Evolutionary conservation across 1,140 invertebrate genomes (phyloP).

Genomic region (Penaeus vannamei): DNA sequence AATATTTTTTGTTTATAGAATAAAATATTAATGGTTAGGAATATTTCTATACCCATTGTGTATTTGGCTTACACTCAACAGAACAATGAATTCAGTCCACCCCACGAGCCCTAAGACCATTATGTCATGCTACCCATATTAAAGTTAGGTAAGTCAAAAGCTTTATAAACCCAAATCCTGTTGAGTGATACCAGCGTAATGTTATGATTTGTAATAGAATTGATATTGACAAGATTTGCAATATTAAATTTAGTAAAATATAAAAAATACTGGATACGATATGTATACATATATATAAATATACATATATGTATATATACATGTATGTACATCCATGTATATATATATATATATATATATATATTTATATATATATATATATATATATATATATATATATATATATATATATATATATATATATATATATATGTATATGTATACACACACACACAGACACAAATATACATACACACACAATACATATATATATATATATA

Average conservation of each 20-base stretch:
- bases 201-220: not conserved
- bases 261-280: not conserved
- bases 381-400: not conserved
- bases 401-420: constrained; percentile 18
- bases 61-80: too few species aligned
- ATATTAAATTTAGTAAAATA: not conserved
- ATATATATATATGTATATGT: not conserved
- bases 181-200: not conserved
- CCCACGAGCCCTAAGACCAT: too few species aligned
- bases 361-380: not conserved
- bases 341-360: not conserved
- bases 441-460: not conserved
- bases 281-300: not conserved
- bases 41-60: too few species aligned
- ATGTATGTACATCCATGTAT: too few species aligned
- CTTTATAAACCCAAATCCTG: not conserved
- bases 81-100: too few species aligned
- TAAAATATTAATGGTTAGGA: too few species aligned
- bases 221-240: not conserved
- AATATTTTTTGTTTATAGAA: too few species aligned
- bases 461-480: too few species aligned
- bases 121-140: too few species aligned
- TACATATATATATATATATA: constrained; percentile 16
- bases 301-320: too few species aligned
- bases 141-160: not conserved